A percentile compares a stretch with the other conserved stretches of the same genome.
Evolutionary conservation across 2,797 vertebrate species (phyloP).

Genomic region (Nyctibius grandis): DNA sequence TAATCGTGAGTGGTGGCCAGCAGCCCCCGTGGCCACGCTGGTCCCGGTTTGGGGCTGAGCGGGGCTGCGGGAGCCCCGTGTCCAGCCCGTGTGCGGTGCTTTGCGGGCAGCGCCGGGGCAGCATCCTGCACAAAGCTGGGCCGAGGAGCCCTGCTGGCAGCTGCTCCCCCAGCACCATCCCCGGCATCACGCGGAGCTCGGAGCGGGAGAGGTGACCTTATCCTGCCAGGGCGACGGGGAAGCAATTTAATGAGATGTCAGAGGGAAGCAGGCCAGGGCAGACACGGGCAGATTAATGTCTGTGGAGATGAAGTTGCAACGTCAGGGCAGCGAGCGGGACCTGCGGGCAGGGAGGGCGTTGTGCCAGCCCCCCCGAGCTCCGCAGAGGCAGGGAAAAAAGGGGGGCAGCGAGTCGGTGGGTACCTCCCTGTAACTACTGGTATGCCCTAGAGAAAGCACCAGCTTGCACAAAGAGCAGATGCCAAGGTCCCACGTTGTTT

Average conservation of each 20-base stretch:
- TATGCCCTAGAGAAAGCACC: not conserved
- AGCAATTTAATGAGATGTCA: not conserved
- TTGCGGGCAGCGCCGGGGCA: not conserved
- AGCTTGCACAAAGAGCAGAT: not conserved
- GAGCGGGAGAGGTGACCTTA: not conserved
- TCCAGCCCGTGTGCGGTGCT: not conserved
- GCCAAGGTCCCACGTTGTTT: too few relatives aligned
- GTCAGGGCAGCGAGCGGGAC: not conserved
- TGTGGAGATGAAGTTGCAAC: not conserved
- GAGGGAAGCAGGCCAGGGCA: not conserved
- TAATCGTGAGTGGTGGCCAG: conserved; percentile 85
- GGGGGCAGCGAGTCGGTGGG: not conserved
- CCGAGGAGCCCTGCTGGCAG: not conserved
- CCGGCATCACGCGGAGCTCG: rapidly evolving
- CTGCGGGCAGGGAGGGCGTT: not conserved
- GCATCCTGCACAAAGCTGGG: not conserved
- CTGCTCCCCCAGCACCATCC: not conserved
- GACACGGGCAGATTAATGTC: not conserved
- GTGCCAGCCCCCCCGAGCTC: rapidly evolving
- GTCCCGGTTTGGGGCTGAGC: rapidly evolving
- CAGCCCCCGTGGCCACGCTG: rapidly evolving
- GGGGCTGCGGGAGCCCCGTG: not conserved
- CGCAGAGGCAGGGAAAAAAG: not conserved
- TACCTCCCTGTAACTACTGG: not conserved
- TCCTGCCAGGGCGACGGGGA: rapidly evolving